Conservation (phyloP, 2,888 invertebrate genomes). For the Isoperla grammatica region DNA sequence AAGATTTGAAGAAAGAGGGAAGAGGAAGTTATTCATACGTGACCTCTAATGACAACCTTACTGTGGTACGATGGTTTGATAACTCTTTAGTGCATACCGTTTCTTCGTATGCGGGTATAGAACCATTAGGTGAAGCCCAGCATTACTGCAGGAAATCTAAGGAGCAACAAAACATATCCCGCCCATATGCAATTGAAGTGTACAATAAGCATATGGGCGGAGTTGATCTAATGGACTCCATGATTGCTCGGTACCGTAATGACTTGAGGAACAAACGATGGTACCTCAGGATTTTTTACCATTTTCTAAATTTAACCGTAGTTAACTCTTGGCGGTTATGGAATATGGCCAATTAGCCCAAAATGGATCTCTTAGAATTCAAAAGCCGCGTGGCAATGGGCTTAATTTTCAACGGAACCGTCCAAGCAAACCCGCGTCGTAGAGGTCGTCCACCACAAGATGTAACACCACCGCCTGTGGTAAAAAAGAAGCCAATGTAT, state of each 20-base stretch:
- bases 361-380: conserved; percentile 6
- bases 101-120: conserved; percentile 25
- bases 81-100: conserved; percentile 22
- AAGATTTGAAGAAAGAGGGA: conserved; percentile 4
- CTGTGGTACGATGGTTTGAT: conserved; percentile 8
- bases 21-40: conserved; percentile 14
- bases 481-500: neutral
- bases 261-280: neutral
- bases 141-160: conserved; percentile 23
- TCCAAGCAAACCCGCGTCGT: too few relatives aligned
- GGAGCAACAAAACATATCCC: conserved; percentile 16
- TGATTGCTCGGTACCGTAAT: conserved; percentile 28
- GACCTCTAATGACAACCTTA: conserved; percentile 8
- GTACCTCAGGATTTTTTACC: conserved; percentile 1
- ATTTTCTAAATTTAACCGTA: conserved; percentile 3
- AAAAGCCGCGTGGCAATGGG: conserved; percentile 1
- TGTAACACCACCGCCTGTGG: neutral
- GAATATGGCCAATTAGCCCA: conserved; percentile 10
- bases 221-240: conserved; percentile 24
- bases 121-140: conserved; percentile 16
- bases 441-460: neutral
- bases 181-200: conserved; percentile 21
- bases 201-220: conserved; percentile 25
- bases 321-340: conserved; percentile 24
- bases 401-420: neutral